phyloP scores from a whole-genome alignment of 2,113 vertebrate species.

The Gopherus evgoodei region DNA sequence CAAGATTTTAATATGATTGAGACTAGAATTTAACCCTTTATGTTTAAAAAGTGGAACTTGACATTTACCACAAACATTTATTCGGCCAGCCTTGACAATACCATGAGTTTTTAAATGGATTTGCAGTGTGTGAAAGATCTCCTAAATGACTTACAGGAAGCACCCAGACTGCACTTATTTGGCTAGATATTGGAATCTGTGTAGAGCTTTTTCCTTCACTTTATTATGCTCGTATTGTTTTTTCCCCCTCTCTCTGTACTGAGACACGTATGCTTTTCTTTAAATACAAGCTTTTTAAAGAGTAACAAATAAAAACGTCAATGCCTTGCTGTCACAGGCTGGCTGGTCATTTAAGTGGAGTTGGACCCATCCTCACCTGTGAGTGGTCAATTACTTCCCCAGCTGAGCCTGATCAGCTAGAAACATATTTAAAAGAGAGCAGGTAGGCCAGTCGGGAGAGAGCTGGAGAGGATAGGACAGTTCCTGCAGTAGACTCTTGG shows the following conservation, averaged over 20 bases:
- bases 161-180: background rate
- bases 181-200: background rate
- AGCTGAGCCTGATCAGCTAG: constrained; percentile 50
- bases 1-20: background rate
- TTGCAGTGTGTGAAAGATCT: background rate
- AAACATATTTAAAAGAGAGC: background rate
- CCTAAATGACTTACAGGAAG: background rate
- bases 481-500: background rate
- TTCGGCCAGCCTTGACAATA: background rate
- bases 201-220: background rate
- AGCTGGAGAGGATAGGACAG: background rate
- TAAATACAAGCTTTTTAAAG: background rate
- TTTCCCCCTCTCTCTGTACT: background rate
- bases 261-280: background rate
- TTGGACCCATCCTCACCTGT: background rate
- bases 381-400: background rate
- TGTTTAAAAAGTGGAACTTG: background rate
- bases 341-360: background rate
- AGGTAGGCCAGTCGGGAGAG: background rate
- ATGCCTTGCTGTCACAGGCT: background rate
- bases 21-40: rapidly evolving
- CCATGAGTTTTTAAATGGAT: background rate
- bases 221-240: background rate
- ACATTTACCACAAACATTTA: background rate
- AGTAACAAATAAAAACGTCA: background rate